These are phyloP conservation scores for Euwallacea fornicatus DNA, from an alignment of 1,140 invertebrate genomes.

Conservation along the genomic window DNA sequence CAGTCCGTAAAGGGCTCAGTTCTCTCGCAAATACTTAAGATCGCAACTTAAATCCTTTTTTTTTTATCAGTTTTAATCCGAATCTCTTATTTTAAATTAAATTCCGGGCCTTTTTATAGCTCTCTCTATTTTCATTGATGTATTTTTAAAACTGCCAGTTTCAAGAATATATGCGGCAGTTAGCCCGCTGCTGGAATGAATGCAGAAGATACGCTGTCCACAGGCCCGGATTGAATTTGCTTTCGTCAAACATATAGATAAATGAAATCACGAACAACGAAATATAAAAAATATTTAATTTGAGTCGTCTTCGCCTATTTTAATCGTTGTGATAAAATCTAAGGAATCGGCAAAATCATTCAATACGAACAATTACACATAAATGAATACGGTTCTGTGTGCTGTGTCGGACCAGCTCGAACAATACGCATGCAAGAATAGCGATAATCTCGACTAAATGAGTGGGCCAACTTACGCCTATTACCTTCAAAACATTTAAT, in stretches of 20 bases:
- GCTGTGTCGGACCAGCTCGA: slow-evolving; percentile 12
- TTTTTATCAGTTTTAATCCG: not conserved
- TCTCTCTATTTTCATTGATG: slow-evolving; percentile 16
- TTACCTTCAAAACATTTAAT: slow-evolving; percentile 19
- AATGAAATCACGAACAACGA: no score
- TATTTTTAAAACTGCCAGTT: slow-evolving; percentile 23
- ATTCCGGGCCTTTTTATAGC: slow-evolving; percentile 7
- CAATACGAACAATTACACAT: no score
- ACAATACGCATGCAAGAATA: slow-evolving; percentile 9
- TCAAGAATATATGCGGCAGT: slow-evolving; percentile 17
- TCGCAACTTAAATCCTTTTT: no score
- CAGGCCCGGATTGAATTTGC: not conserved
- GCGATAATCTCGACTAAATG: slow-evolving; percentile 11
- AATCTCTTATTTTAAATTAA: slow-evolving; percentile 18
- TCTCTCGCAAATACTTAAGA: no score
- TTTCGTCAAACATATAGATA: no score
- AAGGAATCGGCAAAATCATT: no score
- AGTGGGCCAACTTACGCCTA: slow-evolving; percentile 18
- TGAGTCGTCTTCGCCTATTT: no score
- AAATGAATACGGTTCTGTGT: slow-evolving; percentile 6
- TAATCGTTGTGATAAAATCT: no score
- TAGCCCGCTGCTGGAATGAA: slow-evolving; percentile 9
- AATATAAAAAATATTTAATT: no score
- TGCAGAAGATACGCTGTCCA: slow-evolving; percentile 12
- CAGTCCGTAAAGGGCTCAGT: no score